Percentiles rank a stretch among this genome's conserved stretches.
These are phyloP conservation scores for Phenganax marumi DNA, from an alignment of 92 coral and sea anemone genomes.

Conservation along the genomic window DNA sequence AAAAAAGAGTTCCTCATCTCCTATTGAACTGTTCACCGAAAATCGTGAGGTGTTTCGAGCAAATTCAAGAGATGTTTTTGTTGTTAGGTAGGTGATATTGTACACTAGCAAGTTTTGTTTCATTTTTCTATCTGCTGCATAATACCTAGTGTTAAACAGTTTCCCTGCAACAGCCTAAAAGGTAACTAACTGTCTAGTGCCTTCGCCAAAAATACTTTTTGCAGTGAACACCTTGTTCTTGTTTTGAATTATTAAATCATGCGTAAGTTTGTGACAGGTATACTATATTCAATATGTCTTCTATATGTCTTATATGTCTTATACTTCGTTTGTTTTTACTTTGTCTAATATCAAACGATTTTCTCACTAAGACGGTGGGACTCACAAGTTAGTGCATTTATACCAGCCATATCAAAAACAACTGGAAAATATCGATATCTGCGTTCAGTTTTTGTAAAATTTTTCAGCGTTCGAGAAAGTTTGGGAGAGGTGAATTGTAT, in stretches of 20 bases:
- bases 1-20: constrained; percentile 28
- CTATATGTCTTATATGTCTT: no score
- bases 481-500: constrained; percentile 29
- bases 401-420: neutral
- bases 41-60: constrained; percentile 5
- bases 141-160: no score
- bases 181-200: no score
- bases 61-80: constrained; percentile 33
- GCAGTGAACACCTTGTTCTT: no score
- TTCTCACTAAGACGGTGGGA: no score
- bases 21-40: constrained; percentile 32
- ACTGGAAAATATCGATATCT: neutral
- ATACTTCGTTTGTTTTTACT: no score
- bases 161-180: no score
- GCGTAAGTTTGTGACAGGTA: no score
- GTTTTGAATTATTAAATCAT: no score
- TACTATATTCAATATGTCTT: no score
- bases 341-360: no score
- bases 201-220: no score
- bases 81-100: constrained; percentile 27
- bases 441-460: neutral
- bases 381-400: neutral
- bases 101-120: neutral
- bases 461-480: constrained; percentile 30
- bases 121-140: neutral